A percentile compares a stretch with the other conserved stretches of the same genome.
Evolutionary conservation across 92 coral and sea anemone genomes (phyloP).

Genomic region (Parazoanthus atlanticus): DNA sequence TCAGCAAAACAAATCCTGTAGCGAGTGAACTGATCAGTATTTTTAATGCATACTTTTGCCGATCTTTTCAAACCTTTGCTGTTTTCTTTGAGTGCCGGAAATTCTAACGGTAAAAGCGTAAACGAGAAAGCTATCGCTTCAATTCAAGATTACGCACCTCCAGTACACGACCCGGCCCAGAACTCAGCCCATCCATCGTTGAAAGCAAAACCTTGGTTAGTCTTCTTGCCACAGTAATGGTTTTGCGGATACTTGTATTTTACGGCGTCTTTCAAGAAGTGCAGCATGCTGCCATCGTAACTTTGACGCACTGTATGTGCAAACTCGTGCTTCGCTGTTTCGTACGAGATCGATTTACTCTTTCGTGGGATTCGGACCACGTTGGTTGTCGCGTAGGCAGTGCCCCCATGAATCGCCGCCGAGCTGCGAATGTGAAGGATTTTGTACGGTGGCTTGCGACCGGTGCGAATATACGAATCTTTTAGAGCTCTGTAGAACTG

Average conservation of each 20-base stretch:
- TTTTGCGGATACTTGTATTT: constrained; percentile 32
- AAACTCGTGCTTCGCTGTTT: constrained; percentile 40
- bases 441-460: not conserved
- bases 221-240: constrained; percentile 28
- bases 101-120: too few species aligned
- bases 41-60: too few species aligned
- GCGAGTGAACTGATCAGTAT: too few species aligned
- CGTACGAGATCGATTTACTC: not conserved
- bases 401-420: constrained; percentile 33
- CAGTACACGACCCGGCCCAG: constrained; percentile 9
- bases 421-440: constrained; percentile 27
- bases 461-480: not conserved
- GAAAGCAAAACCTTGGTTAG: constrained; percentile 37
- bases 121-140: too few species aligned
- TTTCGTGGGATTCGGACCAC: constrained; percentile 26
- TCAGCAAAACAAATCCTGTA: too few species aligned
- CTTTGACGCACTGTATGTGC: constrained; percentile 43
- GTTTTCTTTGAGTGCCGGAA: too few species aligned
- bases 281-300: constrained; percentile 39
- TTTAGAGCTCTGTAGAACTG: constrained; percentile 42
- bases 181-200: constrained; percentile 49
- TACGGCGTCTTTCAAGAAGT: constrained; percentile 26
- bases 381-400: constrained; percentile 37
- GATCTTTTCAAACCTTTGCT: too few species aligned
- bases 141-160: not conserved